Percentiles rank a stretch among this genome's conserved stretches.
phyloP scores from a whole-genome alignment of 1,140 invertebrate species.

The Ceratina australensis region DNA sequence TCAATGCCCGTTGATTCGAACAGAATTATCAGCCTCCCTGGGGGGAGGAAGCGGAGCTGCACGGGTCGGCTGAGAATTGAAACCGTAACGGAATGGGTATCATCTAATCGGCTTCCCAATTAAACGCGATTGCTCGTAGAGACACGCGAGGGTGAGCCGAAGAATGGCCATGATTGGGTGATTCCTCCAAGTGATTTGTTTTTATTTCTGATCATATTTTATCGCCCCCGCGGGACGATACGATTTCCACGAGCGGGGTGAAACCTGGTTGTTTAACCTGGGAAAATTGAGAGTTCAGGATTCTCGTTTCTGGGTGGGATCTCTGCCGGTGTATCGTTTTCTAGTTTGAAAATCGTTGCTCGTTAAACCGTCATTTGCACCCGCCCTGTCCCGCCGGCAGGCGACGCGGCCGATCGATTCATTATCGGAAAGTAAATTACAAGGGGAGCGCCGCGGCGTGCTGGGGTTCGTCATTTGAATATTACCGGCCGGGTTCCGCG shows the following conservation, averaged over 20 bases:
- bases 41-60: neutral
- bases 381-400: neutral
- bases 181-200: slow-evolving; percentile 1
- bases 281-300: slow-evolving; percentile 4
- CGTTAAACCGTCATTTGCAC: slow-evolving; percentile 35
- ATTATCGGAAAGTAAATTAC: slow-evolving; percentile 34
- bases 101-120: slow-evolving; percentile 46
- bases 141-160: neutral
- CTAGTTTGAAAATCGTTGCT: slow-evolving; percentile 20
- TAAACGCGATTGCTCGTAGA: slow-evolving; percentile 42
- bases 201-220: neutral
- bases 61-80: slow-evolving; percentile 13
- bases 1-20: slow-evolving; percentile 49
- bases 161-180: neutral
- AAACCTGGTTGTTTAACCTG: neutral
- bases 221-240: neutral
- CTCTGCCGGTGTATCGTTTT: slow-evolving; percentile 15
- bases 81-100: slow-evolving; percentile 25
- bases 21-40: slow-evolving; percentile 48
- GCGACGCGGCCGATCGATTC: slow-evolving; percentile 17
- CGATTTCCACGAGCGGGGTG: neutral
- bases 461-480: neutral
- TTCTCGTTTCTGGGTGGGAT: slow-evolving; percentile 7
- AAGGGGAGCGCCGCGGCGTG: neutral
- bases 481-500: neutral